Conservation (phyloP, 2,113 vertebrate species). For the Hippocampus zosterae region DNA sequence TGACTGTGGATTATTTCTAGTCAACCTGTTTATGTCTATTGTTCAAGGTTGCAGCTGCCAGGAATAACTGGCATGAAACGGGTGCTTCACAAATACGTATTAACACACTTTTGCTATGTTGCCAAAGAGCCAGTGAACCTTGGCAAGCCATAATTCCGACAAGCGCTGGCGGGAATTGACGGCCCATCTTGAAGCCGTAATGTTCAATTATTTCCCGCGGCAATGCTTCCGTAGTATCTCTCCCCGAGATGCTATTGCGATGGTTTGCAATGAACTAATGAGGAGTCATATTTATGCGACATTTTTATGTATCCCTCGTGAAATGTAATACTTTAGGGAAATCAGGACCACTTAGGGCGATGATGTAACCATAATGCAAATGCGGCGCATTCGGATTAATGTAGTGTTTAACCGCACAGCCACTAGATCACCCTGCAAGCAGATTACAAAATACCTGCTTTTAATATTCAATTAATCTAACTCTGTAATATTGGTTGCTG, state of each 20-base stretch:
- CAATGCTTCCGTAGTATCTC: neutral
- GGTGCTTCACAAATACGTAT: neutral
- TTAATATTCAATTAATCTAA: conserved; percentile 24
- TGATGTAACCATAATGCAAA: neutral
- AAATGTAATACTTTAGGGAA: conserved; percentile 16
- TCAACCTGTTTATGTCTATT: neutral
- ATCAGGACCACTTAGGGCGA: conserved; percentile 7
- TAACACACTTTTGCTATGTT: neutral
- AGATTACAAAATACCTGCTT: conserved; percentile 6
- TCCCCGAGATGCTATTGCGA: conserved; percentile 7
- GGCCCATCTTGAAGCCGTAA: neutral
- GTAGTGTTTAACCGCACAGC: neutral
- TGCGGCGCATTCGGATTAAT: neutral
- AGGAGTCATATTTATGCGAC: conserved; percentile 19
- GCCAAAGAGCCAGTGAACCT: neutral
- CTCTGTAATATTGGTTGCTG: conserved; percentile 13
- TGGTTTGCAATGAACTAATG: conserved; percentile 31
- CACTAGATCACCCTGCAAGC: neutral
- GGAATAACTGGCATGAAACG: neutral
- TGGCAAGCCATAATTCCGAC: neutral
- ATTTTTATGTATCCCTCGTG: conserved; percentile 16
- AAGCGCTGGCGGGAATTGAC: neutral
- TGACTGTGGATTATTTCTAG: neutral
- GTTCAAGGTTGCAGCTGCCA: neutral
- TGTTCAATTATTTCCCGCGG: conserved; percentile 3